Percentiles rank a stretch among this genome's conserved stretches.
Conservation (phyloP, 2,113 vertebrate species). For the Sapajus apella region DNA sequence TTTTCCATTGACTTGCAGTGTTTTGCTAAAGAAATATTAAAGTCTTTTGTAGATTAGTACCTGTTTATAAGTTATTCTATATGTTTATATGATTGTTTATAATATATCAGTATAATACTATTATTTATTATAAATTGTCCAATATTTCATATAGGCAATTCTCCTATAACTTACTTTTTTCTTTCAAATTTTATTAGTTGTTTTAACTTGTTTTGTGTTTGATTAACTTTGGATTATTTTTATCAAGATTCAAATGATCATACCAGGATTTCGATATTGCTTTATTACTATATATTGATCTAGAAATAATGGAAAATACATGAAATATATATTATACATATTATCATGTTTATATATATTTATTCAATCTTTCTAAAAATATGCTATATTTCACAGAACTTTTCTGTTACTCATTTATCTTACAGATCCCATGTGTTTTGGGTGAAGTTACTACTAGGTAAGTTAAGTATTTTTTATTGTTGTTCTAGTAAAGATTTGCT, state of each 20-base stretch:
- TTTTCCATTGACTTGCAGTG: background rate
- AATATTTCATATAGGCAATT: conserved; percentile 12
- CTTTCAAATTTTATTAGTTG: background rate
- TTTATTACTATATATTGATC: conserved; percentile 36
- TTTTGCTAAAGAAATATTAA: conserved; percentile 29
- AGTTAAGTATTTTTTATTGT: background rate
- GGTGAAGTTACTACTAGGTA: conserved; percentile 10
- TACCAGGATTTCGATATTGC: background rate
- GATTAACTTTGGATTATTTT: conserved; percentile 13
- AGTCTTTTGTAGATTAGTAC: background rate
- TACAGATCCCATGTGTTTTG: background rate
- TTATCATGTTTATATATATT: background rate
- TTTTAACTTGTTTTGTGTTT: background rate
- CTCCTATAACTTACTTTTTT: background rate
- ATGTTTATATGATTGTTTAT: conserved; percentile 1
- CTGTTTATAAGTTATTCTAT: background rate
- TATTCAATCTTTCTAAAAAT: background rate
- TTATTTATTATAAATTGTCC: conserved; percentile 6
- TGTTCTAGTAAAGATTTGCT: background rate
- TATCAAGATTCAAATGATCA: background rate
- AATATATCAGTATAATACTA: background rate
- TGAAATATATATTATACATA: background rate
- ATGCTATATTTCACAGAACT: background rate
- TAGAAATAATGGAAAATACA: background rate
- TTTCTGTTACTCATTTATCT: conserved; percentile 37